These are phyloP conservation scores for Cyprinodon tularosa DNA, from an alignment of 2,113 vertebrate genomes.

Conservation along the genomic window DNA sequence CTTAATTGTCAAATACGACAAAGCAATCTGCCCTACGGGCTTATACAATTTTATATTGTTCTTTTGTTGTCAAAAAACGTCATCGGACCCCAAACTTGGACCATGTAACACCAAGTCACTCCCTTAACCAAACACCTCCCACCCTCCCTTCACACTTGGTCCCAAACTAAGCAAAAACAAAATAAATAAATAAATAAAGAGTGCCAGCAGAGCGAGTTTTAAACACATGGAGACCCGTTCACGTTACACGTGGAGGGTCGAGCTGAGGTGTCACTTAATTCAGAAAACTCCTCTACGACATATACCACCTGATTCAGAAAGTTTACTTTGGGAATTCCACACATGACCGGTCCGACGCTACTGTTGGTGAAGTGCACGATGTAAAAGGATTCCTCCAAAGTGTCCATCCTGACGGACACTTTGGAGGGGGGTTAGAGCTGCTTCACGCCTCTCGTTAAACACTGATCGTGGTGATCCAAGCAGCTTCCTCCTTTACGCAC, in stretches of 20 bases:
- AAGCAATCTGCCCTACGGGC: conserved; percentile 8
- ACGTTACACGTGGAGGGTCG: conserved; percentile 65
- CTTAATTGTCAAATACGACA: conserved; percentile 42
- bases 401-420: conserved; percentile 15
- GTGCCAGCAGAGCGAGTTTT: conserved; percentile 49
- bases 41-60: conserved; percentile 12
- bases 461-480: conserved; percentile 25
- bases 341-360: conserved; percentile 20
- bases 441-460: conserved; percentile 31
- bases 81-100: conserved; percentile 46
- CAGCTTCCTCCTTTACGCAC: conserved; percentile 23
- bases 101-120: conserved; percentile 39
- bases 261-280: conserved; percentile 32
- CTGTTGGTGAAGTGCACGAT: conserved; percentile 42
- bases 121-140: conserved; percentile 24
- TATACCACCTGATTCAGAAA: neutral
- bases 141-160: conserved; percentile 19
- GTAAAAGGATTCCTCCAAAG: conserved; percentile 50
- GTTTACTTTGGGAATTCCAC: neutral
- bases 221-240: conserved; percentile 66
- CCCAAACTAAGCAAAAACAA: conserved; percentile 14
- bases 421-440: conserved; percentile 37
- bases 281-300: neutral
- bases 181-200: conserved; percentile 2
- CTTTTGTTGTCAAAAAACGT: conserved; percentile 36